Base-by-base conservation (phyloP, 2,797 vertebrate species). In the Peromyscus eremicus region DNA sequence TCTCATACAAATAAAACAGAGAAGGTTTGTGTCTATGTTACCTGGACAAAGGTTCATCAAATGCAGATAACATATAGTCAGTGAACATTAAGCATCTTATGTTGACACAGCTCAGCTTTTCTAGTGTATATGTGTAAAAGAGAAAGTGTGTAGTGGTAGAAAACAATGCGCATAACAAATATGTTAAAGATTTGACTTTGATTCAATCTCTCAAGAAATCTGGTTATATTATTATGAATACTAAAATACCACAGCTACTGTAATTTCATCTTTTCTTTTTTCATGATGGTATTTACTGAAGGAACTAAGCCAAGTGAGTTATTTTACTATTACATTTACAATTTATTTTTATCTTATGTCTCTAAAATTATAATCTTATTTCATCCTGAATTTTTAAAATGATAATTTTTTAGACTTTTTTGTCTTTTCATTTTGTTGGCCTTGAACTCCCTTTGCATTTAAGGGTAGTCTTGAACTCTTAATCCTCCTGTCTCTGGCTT, bases 241-340 rank as follows among this genome's bases (percentile, higher is more conserved):
- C 32, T 68, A 57, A 25, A 77, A 49, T 6, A 5, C 0, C 2
- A 76, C 46, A n/a, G 52, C 1, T 64, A 37, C 6, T 62, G 1
- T 70, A 83, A 89, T 91, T 92, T 95, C 14, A 81, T 73, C 19
- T 75, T 81, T 92, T 80, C 12, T 66, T 60, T 70, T 96, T 94
- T 64, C 10, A 19, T 32, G 21, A 75, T 37, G 6, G 0, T 60
- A 95, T 85, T 91, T 93, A 94, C 3, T 29, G 68, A 75, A 91
- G 62, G 84, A 83, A 76, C 3, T 25, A 94, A 91, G 27, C 68
- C 23, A 79, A 34, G 1, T 82, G n/a, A 37, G 11, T 55, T 92
- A 76, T 90, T 93, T 84, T 19, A 12, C 4, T 87, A 49, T 77
- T 73, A 75, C 14, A 73, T n/a, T 81, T 70, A 89, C 12, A 71